Conservation (phyloP, 2,888 invertebrate species). For the Aspidiotus destructor region DNA sequence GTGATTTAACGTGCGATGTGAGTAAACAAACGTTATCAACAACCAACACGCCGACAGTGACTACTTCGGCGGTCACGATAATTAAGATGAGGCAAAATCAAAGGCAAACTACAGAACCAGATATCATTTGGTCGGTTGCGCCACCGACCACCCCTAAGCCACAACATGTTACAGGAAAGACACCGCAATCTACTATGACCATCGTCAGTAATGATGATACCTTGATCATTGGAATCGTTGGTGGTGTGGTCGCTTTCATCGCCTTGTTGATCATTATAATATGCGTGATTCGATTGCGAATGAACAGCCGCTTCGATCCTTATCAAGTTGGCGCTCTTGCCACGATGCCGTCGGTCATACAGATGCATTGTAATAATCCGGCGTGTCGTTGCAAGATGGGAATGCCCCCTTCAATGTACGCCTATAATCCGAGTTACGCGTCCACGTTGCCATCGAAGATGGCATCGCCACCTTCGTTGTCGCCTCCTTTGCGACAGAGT, state of each 20-base stretch:
- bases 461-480: conserved; percentile 42
- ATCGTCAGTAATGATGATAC: conserved; percentile 76
- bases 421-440: conserved; percentile 47
- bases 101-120: conserved; percentile 51
- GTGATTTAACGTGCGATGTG: conserved; percentile 69
- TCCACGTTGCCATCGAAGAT: conserved; percentile 45
- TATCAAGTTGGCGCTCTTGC: conserved; percentile 53
- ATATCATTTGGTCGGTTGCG: conserved; percentile 83
- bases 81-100: conserved; percentile 24
- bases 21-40: conserved; percentile 46
- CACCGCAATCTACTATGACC: conserved; percentile 43
- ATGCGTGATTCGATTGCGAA: conserved; percentile 69
- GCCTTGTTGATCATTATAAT: conserved; percentile 79
- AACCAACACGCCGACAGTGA: conserved; percentile 34
- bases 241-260: conserved; percentile 84
- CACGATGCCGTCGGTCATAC: conserved; percentile 37
- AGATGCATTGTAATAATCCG: conserved; percentile 38
- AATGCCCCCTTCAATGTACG: conserved; percentile 45
- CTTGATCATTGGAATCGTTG: conserved; percentile 88
- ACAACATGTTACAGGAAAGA: conserved; percentile 23
- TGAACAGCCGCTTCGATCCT: conserved; percentile 45
- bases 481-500: conserved; percentile 44
- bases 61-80: conserved; percentile 25
- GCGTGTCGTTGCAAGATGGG: conserved; percentile 39
- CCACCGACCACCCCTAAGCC: conserved; percentile 44